These are phyloP conservation scores for Origma solitaria DNA, from an alignment of 2,113 vertebrate species.

Conservation along the genomic window DNA sequence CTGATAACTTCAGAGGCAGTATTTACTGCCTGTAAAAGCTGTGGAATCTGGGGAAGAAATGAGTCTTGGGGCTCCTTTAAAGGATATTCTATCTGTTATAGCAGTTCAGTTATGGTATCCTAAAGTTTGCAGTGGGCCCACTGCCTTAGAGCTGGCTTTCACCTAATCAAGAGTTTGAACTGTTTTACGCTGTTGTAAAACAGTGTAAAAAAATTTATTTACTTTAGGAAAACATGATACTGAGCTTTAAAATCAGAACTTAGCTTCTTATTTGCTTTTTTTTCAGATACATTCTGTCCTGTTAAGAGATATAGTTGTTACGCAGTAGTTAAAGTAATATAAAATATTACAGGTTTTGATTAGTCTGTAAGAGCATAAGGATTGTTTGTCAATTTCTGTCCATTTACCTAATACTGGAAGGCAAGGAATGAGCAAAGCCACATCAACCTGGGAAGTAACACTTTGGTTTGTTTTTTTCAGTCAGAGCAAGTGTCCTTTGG, in stretches of 20 bases:
- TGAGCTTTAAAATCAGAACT: not conserved
- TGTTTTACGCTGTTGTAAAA: not conserved
- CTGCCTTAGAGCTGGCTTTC: not conserved
- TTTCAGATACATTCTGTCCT: not conserved
- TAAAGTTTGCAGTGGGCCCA: not conserved
- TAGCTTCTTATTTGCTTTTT: not conserved
- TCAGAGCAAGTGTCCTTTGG: not conserved
- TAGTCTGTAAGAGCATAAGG: not conserved
- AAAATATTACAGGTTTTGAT: not conserved
- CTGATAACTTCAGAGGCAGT: not conserved
- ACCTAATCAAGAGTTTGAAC: not conserved
- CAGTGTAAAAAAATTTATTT: no score
- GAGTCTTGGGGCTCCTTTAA: not conserved
- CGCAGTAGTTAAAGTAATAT: not conserved
- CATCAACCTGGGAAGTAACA: not conserved
- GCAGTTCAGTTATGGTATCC: not conserved
- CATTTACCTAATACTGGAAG: not conserved
- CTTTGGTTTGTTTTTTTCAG: not conserved
- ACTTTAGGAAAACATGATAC: slow-evolving; percentile 7
- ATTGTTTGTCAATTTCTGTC: not conserved
- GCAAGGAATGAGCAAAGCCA: not conserved
- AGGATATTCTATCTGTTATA: not conserved
- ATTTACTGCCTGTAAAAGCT: not conserved
- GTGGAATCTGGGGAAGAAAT: not conserved
- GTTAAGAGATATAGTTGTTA: not conserved